A percentile compares a stretch with the other conserved stretches of the same genome.
phyloP scores from a whole-genome alignment of 2,113 vertebrate species.

The Melierax canorus region DNA sequence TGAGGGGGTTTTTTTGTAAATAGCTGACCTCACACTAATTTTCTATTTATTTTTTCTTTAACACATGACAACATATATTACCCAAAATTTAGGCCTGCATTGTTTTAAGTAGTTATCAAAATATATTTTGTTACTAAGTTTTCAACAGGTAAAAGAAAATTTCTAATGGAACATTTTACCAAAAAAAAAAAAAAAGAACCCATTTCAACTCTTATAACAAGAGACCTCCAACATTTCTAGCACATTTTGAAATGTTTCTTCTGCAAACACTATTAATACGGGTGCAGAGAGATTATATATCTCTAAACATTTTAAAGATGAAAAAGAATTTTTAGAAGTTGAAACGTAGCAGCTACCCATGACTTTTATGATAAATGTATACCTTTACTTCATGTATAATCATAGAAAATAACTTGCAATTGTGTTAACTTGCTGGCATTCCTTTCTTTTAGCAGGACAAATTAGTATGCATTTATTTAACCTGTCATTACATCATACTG shows the following conservation, averaged over 20 bases:
- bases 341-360: background rate
- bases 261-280: background rate
- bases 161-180: background rate
- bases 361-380: background rate
- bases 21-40: background rate
- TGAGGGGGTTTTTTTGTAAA: background rate
- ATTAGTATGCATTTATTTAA: conserved; percentile 63
- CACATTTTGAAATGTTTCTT: background rate
- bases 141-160: background rate
- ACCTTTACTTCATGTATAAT: conserved; percentile 15
- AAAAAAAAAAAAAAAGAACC: background rate
- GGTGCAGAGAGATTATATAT: background rate
- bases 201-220: background rate
- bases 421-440: conserved; percentile 13
- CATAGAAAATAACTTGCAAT: conserved; percentile 34
- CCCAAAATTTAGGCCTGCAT: background rate
- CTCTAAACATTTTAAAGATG: background rate
- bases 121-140: background rate
- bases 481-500: conserved; percentile 68
- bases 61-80: background rate
- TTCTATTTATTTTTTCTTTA: background rate
- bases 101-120: background rate
- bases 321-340: background rate
- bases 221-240: background rate
- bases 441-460: conserved; percentile 36